phyloP scores from a whole-genome alignment of 2,888 invertebrate species.

The Dione vanillae region DNA sequence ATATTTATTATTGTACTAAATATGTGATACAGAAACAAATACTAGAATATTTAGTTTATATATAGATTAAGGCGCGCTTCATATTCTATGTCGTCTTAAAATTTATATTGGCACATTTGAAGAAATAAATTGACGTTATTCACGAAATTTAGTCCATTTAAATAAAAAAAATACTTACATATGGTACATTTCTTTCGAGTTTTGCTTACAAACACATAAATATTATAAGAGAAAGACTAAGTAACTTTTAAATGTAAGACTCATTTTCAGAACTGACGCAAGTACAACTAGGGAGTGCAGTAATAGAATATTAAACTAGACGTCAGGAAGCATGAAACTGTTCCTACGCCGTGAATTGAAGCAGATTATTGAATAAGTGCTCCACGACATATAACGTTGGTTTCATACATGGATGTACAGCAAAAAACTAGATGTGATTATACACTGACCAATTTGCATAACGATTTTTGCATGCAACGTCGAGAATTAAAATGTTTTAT shows the following conservation, averaged over 20 bases:
- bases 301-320: slow-evolving; percentile 74
- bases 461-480: slow-evolving; percentile 9
- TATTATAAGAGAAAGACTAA: too few species aligned
- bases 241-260: not conserved
- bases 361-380: slow-evolving; percentile 77
- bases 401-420: slow-evolving; percentile 45
- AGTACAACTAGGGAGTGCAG: slow-evolving; percentile 51
- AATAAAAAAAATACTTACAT: not conserved
- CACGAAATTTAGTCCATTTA: not conserved
- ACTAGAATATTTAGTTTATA: too few species aligned
- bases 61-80: not conserved
- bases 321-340: slow-evolving; percentile 72
- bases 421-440: slow-evolving; percentile 35
- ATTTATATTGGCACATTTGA: too few species aligned
- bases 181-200: not conserved
- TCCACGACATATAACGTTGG: slow-evolving; percentile 64
- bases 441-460: slow-evolving; percentile 5
- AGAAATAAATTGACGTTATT: not conserved
- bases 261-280: slow-evolving; percentile 30
- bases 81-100: not conserved
- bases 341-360: slow-evolving; percentile 69
- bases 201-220: not conserved
- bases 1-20: too few species aligned
- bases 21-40: not conserved
- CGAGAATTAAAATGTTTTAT: slow-evolving; percentile 7